These are phyloP conservation scores for Saguinus midas DNA, from an alignment of 2,113 vertebrate species.

Conservation along the genomic window DNA sequence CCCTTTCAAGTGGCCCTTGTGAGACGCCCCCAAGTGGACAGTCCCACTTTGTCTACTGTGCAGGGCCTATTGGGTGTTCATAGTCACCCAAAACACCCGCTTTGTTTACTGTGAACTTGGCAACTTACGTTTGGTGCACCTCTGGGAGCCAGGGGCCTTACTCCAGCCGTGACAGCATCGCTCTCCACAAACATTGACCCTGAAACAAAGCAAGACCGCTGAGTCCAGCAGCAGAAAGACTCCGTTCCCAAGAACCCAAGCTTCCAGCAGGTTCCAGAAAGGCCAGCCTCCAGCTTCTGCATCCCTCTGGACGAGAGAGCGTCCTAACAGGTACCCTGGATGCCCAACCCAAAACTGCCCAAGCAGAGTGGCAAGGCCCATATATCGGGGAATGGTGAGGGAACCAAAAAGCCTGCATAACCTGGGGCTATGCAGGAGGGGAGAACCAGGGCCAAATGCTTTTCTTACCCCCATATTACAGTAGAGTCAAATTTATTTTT, in stretches of 20 bases:
- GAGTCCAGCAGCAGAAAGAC: neutral
- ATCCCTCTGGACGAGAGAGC: neutral
- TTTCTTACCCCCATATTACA: neutral
- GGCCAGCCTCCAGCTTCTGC: neutral
- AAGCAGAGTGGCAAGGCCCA: neutral
- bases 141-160: slow-evolving; percentile 92
- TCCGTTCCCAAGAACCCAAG: neutral
- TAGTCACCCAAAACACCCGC: too few species aligned
- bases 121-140: slow-evolving; percentile 97
- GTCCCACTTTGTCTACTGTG: neutral
- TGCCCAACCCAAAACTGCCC: neutral
- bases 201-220: slow-evolving; percentile 84
- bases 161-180: slow-evolving; percentile 98
- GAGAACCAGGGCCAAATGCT: neutral
- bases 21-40: neutral
- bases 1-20: neutral
- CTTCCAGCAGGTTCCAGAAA: neutral
- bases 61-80: neutral
- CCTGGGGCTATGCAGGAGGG: neutral
- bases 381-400: slow-evolving; percentile 4
- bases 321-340: neutral
- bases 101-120: neutral
- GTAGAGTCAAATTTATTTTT: neutral
- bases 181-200: slow-evolving; percentile 95
- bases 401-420: neutral